Conservation (phyloP, 2,888 invertebrate species). For the Coremacera marginata region DNA sequence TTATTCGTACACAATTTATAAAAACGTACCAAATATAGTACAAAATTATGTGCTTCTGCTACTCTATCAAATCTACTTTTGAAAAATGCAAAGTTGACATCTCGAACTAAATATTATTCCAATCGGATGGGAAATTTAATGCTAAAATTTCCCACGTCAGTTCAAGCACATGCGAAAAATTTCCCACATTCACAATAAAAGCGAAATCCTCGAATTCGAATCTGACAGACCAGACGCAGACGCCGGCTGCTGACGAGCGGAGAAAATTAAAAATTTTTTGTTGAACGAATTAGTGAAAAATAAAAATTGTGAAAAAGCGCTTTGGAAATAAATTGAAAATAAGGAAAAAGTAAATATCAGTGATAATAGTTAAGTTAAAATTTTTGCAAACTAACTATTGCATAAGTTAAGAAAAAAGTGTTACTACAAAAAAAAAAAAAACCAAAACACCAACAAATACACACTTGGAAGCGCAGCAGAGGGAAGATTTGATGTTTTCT, state of each 20-base stretch:
- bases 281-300: neutral
- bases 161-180: slow-evolving; percentile 17
- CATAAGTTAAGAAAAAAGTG: slow-evolving; percentile 4
- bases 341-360: slow-evolving; percentile 25
- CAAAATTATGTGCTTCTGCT: too few relatives aligned
- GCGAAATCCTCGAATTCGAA: neutral
- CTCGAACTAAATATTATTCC: neutral
- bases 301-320: slow-evolving; percentile 9
- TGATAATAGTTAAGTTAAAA: neutral
- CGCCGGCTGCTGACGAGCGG: slow-evolving; percentile 25
- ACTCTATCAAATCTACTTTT: too few relatives aligned
- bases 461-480: neutral
- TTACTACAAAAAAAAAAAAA: neutral
- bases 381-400: neutral
- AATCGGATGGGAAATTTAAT: neutral
- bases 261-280: neutral
- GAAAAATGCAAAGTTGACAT: too few relatives aligned
- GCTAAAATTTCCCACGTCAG: neutral
- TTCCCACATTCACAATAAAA: slow-evolving; percentile 15
- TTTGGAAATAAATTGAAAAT: neutral
- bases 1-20: too few relatives aligned
- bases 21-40: too few relatives aligned
- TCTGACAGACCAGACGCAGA: slow-evolving; percentile 25
- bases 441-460: neutral
- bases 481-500: neutral